Evolutionary conservation across 2,113 vertebrate species (phyloP), one percentile per base, ranked within the genome.

Genomic region (Irena cyanogastra): DNA sequence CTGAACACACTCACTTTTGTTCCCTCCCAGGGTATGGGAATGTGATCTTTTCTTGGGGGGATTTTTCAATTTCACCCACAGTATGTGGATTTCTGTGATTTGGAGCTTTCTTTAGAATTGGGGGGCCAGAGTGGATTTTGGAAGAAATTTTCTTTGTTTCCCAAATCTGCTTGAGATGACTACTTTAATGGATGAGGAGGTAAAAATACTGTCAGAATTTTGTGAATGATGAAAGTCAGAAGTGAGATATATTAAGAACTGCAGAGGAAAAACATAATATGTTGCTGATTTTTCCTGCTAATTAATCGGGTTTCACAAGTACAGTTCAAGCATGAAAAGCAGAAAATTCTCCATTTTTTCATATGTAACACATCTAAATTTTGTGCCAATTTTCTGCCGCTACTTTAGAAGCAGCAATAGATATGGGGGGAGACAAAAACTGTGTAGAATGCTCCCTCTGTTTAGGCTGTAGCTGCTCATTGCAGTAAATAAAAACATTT

Each of bases 91-190:
- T 39, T 61, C 47, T 79, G 17, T 56, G 6, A 1, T 79, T 64
- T 49, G 49, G 7, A 19, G 2, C 28, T 79, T 82, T 64, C 30
- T 68, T 54, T 75, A 39, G 27, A 64, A 44, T 0, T 10, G 1
- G 24, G 15, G 4, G 7, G 7, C 5, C 23, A 57, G 20, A 45
- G 20, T 1, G 0, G 5, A 1, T 69, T 90, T 85, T 31, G 15
- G 26, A 72, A 11, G 19, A 16, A 7, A 44, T 72, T 71, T 42
- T 79, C 26, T 41, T 68, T 45, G 16, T 52, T 85, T 94, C 60
- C 21, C 10, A 47, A 16, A 53, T 80, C 57, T 27, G 9, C 1
- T 78, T 74, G 66, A 42, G 28, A 35, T 74, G 9, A 41, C 17
- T 47, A 24, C 31, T 82, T 82, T 83, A 75, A 17, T 60, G 45